Evolutionary conservation across 2,113 vertebrate genomes (phyloP).

Genomic region (Thamnaconus septentrionalis): DNA sequence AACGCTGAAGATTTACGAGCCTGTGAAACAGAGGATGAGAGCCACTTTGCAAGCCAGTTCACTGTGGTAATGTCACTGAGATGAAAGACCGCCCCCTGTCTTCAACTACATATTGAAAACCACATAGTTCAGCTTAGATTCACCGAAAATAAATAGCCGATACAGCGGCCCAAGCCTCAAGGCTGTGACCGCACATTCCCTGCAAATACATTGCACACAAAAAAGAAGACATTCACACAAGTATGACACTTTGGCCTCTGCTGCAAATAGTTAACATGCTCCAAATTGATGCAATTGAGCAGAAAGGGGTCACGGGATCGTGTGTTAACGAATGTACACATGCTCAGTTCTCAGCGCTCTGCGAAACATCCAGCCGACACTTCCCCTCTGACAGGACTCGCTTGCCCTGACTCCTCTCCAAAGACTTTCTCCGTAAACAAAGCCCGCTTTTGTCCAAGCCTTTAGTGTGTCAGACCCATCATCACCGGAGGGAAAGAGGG

Average conservation of each 20-base stretch:
- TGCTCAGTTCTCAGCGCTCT: slow-evolving; percentile 70
- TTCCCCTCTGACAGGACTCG: slow-evolving; percentile 72
- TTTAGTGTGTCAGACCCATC: slow-evolving; percentile 63
- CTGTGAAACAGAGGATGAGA: slow-evolving; percentile 49
- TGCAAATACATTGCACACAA: slow-evolving; percentile 48
- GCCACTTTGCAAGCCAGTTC: slow-evolving; percentile 22
- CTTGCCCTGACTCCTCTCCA: slow-evolving; percentile 64
- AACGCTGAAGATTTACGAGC: slow-evolving; percentile 61
- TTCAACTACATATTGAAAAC: slow-evolving; percentile 41
- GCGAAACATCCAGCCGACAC: slow-evolving; percentile 72
- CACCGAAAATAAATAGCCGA: slow-evolving; percentile 43
- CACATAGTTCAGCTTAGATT: slow-evolving; percentile 43
- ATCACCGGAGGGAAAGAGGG: slow-evolving; percentile 62
- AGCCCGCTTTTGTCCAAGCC: slow-evolving; percentile 75
- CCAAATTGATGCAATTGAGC: slow-evolving; percentile 70
- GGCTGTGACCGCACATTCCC: slow-evolving; percentile 38
- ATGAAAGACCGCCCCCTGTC: slow-evolving; percentile 5
- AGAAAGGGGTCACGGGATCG: slow-evolving; percentile 71
- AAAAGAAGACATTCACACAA: slow-evolving; percentile 39
- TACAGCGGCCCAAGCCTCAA: slow-evolving; percentile 10
- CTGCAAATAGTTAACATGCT: slow-evolving; percentile 61
- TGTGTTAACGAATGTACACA: slow-evolving; percentile 75
- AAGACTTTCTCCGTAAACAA: slow-evolving; percentile 75
- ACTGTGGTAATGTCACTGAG: slow-evolving; percentile 36
- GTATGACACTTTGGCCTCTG: slow-evolving; percentile 57